A percentile compares a stretch with the other conserved stretches of the same genome.
Conservation (phyloP, 1,140 invertebrate genomes). For the Sesamia nonagrioides region DNA sequence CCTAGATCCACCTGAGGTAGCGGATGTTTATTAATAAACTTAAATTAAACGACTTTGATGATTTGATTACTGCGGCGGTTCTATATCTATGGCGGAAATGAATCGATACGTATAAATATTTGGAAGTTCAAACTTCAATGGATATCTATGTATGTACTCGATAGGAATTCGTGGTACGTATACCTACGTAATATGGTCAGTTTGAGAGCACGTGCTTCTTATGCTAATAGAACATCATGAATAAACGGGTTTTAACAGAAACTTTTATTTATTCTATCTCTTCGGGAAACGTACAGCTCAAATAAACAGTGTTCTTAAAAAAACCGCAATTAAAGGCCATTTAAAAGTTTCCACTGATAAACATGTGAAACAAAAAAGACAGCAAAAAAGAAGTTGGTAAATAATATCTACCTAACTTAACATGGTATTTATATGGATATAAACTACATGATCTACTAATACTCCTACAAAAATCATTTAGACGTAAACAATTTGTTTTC, state of each 20-base stretch:
- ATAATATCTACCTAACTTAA: too few species aligned
- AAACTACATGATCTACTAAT: too few species aligned
- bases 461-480: too few species aligned
- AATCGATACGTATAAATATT: conserved; percentile 37
- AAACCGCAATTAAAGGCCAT: too few species aligned
- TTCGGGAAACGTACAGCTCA: too few species aligned
- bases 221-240: background rate
- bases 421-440: too few species aligned
- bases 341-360: too few species aligned
- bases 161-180: background rate
- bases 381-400: too few species aligned
- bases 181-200: background rate
- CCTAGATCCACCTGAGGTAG: background rate
- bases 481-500: too few species aligned
- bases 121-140: background rate
- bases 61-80: background rate
- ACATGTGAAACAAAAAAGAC: too few species aligned
- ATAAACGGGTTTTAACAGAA: background rate
- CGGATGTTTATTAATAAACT: conserved; percentile 18
- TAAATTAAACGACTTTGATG: conserved; percentile 13
- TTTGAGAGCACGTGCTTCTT: background rate
- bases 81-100: conserved; percentile 6
- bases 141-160: background rate
- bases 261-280: too few species aligned
- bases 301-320: too few species aligned